These are phyloP conservation scores for Carduelis carduelis DNA, from an alignment of 2,797 vertebrate genomes.

Conservation along the genomic window DNA sequence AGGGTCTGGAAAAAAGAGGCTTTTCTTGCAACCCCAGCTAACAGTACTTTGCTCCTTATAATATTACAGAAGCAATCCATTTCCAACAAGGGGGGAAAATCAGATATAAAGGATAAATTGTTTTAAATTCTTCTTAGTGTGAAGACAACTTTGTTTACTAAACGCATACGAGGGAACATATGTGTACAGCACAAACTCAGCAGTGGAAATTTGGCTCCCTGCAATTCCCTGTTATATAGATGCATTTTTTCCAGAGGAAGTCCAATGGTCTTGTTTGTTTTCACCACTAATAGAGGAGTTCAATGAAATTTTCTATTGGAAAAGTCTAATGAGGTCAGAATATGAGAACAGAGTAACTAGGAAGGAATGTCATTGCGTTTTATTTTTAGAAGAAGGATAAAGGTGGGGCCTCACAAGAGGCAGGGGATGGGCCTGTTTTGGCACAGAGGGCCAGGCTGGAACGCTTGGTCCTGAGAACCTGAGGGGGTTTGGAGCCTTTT, in stretches of 20 bases:
- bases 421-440: constrained; percentile 16
- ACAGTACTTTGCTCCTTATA: not conserved
- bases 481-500: not conserved
- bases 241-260: constrained; percentile 55
- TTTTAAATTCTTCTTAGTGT: not conserved
- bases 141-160: constrained; percentile 41
- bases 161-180: not conserved
- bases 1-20: not conserved
- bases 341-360: constrained; percentile 32
- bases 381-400: constrained; percentile 59
- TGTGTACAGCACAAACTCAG: not conserved
- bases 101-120: not conserved
- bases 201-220: constrained; percentile 30
- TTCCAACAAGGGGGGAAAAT: not conserved
- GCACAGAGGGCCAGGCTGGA: not conserved
- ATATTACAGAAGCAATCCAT: not conserved
- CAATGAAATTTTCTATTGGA: constrained; percentile 41
- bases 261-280: constrained; percentile 36
- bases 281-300: not conserved
- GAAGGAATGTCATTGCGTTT: constrained; percentile 39
- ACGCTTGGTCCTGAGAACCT: not conserved
- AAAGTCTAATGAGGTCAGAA: constrained; percentile 55
- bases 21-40: not conserved
- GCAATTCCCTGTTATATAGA: constrained; percentile 2
- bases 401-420: constrained; percentile 40